Percentiles rank a stretch among this genome's conserved stretches.
These are phyloP conservation scores for Sesia bembeciformis DNA, from an alignment of 2,888 invertebrate genomes.

Conservation along the genomic window DNA sequence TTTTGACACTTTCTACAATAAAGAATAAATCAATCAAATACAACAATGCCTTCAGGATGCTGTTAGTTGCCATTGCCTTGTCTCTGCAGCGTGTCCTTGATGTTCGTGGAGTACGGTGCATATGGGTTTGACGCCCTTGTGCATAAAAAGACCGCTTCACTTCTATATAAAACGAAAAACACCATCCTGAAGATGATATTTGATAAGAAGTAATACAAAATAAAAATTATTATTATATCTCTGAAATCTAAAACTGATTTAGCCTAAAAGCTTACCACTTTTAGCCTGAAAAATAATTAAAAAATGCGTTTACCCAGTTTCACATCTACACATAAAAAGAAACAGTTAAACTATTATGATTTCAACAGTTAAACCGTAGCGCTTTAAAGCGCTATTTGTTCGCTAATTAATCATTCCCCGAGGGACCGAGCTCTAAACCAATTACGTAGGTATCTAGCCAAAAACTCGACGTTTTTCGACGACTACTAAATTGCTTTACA, in stretches of 20 bases:
- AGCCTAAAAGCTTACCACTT: constrained; percentile 14
- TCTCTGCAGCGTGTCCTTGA: no score
- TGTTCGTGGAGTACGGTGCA: no score
- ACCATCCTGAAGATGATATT: no score
- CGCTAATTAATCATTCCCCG: constrained; percentile 66
- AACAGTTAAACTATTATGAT: constrained; percentile 15
- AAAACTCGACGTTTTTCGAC: constrained; percentile 65
- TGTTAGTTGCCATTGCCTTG: no score
- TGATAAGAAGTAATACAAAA: no score
- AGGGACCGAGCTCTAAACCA: constrained; percentile 55
- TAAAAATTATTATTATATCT: no score
- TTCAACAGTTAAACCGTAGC: constrained; percentile 25
- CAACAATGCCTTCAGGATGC: no score
- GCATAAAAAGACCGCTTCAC: no score
- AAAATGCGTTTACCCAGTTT: background rate
- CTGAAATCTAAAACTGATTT: background rate
- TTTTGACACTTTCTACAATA: no score
- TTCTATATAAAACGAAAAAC: no score
- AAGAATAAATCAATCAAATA: no score
- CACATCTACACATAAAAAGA: background rate
- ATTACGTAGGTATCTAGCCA: constrained; percentile 54
- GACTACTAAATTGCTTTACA: constrained; percentile 66
- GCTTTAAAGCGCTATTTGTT: constrained; percentile 48
- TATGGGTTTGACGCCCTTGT: no score
- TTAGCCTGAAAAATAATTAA: background rate